Evolutionary conservation across 2,113 vertebrate species (phyloP), one percentile per base, ranked within the genome.

Genomic region (Brachypteracias leptosomus): DNA sequence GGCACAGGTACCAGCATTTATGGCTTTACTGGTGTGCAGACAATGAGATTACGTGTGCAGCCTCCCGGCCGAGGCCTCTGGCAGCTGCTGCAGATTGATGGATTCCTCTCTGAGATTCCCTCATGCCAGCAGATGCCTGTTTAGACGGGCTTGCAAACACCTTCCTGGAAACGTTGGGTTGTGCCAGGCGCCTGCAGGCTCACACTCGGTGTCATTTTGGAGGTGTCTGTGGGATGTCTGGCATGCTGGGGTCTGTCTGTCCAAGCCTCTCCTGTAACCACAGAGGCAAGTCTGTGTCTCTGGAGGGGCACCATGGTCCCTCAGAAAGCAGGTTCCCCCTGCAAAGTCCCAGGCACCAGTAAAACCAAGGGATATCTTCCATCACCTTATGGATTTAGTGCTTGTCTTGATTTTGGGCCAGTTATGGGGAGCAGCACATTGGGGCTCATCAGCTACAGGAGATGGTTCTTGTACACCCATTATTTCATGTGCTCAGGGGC

Each of bases 61-160:
- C 57, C 73, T 79, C 55, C 61, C 3, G 2, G 28, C 52, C 2
- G 1, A 17, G n/a, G 49, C 40, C 40, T 80, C 54, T 2, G 3
- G 68, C 87, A 80, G 80, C 80, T 59, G 71, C 80, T 6, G 52
- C 36, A 0, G 1, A 11, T 5, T 51, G 88, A 26, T 51, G 49
- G 54, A 58, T 74, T 73, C 77, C 57, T 87, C 70, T 70, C 36
- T 2, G 2, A 35, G 33, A 13, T 44, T 33, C 65, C 52, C 70
- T 59, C 0, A 0, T 36, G 65, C 57, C 1, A 0, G 73, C 76
- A 76, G 54, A 44, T 2, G 5, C n/a, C 28, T 6, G 0, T 38
- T 76, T 28, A 70, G 52, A 55, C 1, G 1, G 33, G 40, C 22
- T 89, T 44, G 25, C 35, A 61, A 35, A 38, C 52, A 24, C 88